These are phyloP conservation scores for Aurelia aurita complex sp. Pacific DNA, from an alignment of 30 jellyfish, hydroid and myxozoan genomes.

Conservation along the genomic window DNA sequence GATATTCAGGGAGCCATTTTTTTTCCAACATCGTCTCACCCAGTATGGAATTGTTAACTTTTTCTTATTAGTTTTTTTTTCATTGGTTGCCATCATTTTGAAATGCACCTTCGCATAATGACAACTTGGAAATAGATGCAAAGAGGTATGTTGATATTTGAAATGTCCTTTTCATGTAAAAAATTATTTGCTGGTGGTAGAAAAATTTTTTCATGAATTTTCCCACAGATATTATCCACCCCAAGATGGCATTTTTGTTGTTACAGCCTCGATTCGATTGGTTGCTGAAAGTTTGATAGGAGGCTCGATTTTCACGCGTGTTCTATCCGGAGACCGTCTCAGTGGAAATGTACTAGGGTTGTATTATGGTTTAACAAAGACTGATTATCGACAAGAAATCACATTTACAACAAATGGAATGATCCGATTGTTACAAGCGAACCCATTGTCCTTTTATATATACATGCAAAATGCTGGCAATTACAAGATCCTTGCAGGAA, in stretches of 20 bases:
- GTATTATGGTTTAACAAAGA: constrained; percentile 36
- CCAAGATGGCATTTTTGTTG: constrained; percentile 38
- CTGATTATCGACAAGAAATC: constrained; percentile 20
- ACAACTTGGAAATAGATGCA: too few relatives aligned
- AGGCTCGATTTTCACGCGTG: constrained; percentile 31
- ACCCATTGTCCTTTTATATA: constrained; percentile 57
- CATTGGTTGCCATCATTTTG: too few relatives aligned
- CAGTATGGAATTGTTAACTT: too few relatives aligned
- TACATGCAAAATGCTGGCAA: constrained; percentile 64
- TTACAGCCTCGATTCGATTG: constrained; percentile 68
- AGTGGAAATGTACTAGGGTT: constrained; percentile 48
- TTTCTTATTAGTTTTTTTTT: too few relatives aligned
- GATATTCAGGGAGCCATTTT: too few relatives aligned
- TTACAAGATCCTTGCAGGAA: constrained; percentile 68
- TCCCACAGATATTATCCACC: constrained; percentile 58
- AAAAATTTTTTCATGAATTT: background rate
- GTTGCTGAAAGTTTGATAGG: constrained; percentile 50
- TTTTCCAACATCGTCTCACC: too few relatives aligned
- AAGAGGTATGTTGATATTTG: too few relatives aligned
- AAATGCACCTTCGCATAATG: too few relatives aligned
- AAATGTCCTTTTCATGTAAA: too few relatives aligned
- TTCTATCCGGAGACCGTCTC: constrained; percentile 25
- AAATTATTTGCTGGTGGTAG: too few relatives aligned
- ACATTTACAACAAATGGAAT: constrained; percentile 54
- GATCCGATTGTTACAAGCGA: constrained; percentile 39